Conservation (phyloP, 2,888 invertebrate genomes). For the Yponomeuta malinellus region DNA sequence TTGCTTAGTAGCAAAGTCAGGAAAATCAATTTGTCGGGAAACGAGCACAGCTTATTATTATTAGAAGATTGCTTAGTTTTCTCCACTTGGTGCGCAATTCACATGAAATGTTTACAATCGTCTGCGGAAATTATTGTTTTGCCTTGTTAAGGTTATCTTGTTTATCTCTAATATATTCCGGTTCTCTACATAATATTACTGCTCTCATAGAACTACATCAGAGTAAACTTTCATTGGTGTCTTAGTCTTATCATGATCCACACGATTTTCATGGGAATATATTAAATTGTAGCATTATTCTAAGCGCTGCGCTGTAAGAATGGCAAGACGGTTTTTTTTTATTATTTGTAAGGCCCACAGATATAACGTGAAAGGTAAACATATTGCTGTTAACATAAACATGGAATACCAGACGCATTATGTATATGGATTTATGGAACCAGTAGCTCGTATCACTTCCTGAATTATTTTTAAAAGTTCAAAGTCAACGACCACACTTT, state of each 20-base stretch:
- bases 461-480: conserved; percentile 42
- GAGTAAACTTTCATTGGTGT: too few species aligned
- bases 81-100: not conserved
- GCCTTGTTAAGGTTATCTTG: not conserved
- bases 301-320: not conserved
- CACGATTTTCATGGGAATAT: too few species aligned
- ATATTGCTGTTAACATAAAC: conserved; percentile 48
- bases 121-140: not conserved
- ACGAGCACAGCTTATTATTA: not conserved
- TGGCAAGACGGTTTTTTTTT: not conserved
- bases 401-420: conserved; percentile 32
- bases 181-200: not conserved
- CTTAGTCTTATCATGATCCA: too few species aligned
- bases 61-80: not conserved
- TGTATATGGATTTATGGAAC: conserved; percentile 28
- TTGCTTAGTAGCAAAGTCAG: not conserved
- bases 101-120: not conserved
- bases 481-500: conserved; percentile 44
- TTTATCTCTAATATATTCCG: not conserved
- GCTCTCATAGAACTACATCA: too few species aligned
- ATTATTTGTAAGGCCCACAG: not conserved
- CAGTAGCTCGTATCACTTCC: conserved; percentile 47
- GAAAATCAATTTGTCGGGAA: not conserved
- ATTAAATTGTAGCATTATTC: not conserved
- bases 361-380: conserved; percentile 32